Evolutionary conservation across 2,797 vertebrate genomes (phyloP).

Genomic region (Hemibagrus guttatus): DNA sequence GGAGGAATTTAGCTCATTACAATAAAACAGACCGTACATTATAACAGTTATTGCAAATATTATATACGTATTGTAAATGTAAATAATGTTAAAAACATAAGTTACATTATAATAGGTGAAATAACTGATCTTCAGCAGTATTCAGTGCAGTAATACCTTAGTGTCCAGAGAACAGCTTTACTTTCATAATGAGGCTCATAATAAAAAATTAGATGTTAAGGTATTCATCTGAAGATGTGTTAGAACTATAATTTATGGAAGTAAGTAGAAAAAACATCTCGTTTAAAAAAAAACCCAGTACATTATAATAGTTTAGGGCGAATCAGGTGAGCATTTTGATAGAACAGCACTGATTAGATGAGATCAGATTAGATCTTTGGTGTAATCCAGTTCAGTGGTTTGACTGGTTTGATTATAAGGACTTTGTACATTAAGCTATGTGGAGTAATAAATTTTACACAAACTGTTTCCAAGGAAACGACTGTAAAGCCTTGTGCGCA

Average conservation of each 20-base stretch:
- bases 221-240: neutral
- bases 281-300: neutral
- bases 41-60: neutral
- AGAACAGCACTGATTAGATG: neutral
- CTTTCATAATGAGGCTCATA: neutral
- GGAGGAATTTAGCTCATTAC: neutral
- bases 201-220: neutral
- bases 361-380: neutral
- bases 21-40: neutral
- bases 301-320: neutral
- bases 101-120: neutral
- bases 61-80: neutral
- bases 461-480: neutral
- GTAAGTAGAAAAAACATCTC: neutral
- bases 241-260: neutral
- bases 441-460: neutral
- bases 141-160: neutral
- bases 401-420: conserved; percentile 1
- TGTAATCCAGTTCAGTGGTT: conserved; percentile 5
- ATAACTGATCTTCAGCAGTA: neutral
- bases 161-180: conserved; percentile 7
- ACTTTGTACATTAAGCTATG: neutral
- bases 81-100: neutral
- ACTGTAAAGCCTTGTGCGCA: neutral
- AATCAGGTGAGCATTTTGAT: neutral